These are phyloP conservation scores for Crocallis elinguaria DNA, from an alignment of 2,888 invertebrate species.

Conservation along the genomic window DNA sequence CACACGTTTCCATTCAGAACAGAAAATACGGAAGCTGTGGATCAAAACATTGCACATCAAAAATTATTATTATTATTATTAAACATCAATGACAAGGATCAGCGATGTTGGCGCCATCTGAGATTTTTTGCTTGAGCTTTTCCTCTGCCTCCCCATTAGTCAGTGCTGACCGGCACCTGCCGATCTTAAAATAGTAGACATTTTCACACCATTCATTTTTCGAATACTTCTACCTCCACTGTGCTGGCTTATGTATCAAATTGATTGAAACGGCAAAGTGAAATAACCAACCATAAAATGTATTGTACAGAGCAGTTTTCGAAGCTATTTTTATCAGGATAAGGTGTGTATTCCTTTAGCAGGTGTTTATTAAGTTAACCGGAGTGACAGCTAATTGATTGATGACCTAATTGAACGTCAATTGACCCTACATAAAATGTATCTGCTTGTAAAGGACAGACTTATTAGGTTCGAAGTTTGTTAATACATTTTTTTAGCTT, in stretches of 20 bases:
- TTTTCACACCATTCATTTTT: too few species aligned
- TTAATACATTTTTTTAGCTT: neutral
- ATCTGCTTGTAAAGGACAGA: neutral
- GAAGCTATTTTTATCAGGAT: neutral
- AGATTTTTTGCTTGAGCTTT: too few species aligned
- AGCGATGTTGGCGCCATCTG: too few species aligned
- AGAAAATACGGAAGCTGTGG: too few species aligned
- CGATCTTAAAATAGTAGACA: too few species aligned
- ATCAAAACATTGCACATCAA: too few species aligned
- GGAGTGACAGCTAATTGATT: conserved; percentile 34
- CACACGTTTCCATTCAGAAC: too few species aligned
- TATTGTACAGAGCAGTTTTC: neutral
- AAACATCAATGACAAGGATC: too few species aligned
- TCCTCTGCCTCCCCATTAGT: too few species aligned
- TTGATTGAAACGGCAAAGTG: neutral
- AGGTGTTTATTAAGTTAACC: conserved; percentile 26
- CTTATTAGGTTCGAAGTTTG: neutral
- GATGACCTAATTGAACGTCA: conserved; percentile 34
- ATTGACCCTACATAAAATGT: conserved; percentile 18
- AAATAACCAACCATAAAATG: neutral
- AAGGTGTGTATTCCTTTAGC: conserved; percentile 5
- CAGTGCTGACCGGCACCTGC: too few species aligned
- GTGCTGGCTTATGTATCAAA: neutral
- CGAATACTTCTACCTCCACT: neutral
- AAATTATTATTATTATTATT: too few species aligned